phyloP scores from a whole-genome alignment of 2,888 invertebrate species.

The Argynnis bischoffii region DNA sequence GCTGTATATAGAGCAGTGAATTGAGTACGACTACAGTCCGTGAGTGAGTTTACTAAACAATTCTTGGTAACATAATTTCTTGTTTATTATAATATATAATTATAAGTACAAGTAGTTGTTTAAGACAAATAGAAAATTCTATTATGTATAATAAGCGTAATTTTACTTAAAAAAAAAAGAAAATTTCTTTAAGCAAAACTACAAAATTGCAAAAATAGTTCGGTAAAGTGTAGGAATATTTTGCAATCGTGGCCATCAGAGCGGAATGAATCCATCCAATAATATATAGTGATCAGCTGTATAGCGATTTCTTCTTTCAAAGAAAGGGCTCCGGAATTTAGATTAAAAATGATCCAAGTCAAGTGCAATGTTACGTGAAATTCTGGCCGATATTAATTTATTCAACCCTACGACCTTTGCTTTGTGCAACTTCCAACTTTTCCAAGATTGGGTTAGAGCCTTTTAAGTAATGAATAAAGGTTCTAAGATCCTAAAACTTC shows the following conservation, averaged over 20 bases:
- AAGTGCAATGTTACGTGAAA: conserved; percentile 69
- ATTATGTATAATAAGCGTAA: too few relatives aligned
- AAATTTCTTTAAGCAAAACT: too few relatives aligned
- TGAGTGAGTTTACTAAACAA: conserved; percentile 5
- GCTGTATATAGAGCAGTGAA: conserved; percentile 11
- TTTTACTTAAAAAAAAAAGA: too few relatives aligned
- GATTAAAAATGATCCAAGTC: conserved; percentile 71
- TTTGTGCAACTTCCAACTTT: conserved; percentile 28
- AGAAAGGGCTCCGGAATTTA: conserved; percentile 69
- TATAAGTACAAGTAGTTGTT: too few relatives aligned
- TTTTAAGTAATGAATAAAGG: conserved; percentile 30
- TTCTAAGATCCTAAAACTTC: conserved; percentile 29
- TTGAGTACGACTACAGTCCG: neutral
- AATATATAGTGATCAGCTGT: conserved; percentile 55
- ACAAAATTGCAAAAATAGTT: neutral
- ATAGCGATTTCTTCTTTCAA: conserved; percentile 60
- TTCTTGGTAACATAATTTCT: conserved; percentile 6
- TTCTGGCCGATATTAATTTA: conserved; percentile 46
- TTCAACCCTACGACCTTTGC: conserved; percentile 36
- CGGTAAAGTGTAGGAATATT: conserved; percentile 4
- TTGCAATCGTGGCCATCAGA: conserved; percentile 39
- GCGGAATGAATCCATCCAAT: conserved; percentile 64
- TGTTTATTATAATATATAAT: neutral
- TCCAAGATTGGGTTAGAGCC: conserved; percentile 35
- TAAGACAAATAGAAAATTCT: too few relatives aligned